phyloP scores from a whole-genome alignment of 2,797 vertebrate species.

The Decapterus maruadsi region DNA sequence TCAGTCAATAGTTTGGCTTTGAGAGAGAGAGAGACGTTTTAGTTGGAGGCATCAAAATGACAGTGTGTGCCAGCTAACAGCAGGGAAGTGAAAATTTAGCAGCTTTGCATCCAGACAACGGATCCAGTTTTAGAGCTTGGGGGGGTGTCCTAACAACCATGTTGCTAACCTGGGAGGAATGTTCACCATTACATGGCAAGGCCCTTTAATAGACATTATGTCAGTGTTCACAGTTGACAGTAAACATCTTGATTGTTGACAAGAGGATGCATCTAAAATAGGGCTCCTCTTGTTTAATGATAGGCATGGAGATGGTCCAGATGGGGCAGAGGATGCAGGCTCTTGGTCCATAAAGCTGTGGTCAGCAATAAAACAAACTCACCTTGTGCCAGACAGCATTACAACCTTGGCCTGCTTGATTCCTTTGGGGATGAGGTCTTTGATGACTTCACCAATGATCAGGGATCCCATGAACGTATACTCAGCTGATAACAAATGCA shows the following conservation, averaged over 20 bases:
- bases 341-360: constrained; percentile 17
- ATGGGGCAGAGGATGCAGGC: constrained; percentile 18
- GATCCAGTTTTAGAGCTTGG: constrained; percentile 44
- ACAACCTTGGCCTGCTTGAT: constrained; percentile 89
- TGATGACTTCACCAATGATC: constrained; percentile 90
- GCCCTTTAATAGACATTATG: constrained; percentile 73
- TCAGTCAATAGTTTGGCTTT: constrained; percentile 22
- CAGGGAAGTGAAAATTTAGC: constrained; percentile 19
- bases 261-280: constrained; percentile 76
- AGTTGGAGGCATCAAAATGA: constrained; percentile 24
- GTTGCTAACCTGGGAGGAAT: constrained; percentile 72
- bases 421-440: constrained; percentile 88
- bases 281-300: constrained; percentile 53
- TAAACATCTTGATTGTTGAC: constrained; percentile 72
- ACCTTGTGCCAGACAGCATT: constrained; percentile 90
- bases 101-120: constrained; percentile 42
- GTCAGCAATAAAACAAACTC: constrained; percentile 54
- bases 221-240: constrained; percentile 67
- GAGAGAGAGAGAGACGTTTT: not conserved
- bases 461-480: constrained; percentile 90
- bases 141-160: constrained; percentile 39
- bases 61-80: constrained; percentile 5
- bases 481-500: constrained; percentile 69
- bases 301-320: constrained; percentile 44
- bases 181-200: constrained; percentile 51